Evolutionary conservation across 2,797 vertebrate species (phyloP).

Genomic region (Acipenser transmontanus): DNA sequence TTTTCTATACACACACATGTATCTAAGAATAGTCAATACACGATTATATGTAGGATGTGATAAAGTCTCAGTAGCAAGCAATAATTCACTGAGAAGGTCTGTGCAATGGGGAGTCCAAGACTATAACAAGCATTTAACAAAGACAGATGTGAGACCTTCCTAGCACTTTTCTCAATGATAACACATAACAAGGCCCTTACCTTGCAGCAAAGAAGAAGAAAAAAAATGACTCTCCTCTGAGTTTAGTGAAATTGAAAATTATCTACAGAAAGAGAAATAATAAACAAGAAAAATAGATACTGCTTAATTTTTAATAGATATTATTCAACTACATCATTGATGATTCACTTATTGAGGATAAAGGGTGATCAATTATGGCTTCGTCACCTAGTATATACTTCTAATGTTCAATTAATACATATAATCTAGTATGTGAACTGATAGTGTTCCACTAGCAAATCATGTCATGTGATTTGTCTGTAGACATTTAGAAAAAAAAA

Average conservation of each 20-base stretch:
- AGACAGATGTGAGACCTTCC: conserved; percentile 18
- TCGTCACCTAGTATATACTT: not conserved
- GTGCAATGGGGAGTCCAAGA: conserved; percentile 15
- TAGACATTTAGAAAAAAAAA: too few species aligned
- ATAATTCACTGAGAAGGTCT: conserved; percentile 15
- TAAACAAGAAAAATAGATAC: conserved; percentile 12
- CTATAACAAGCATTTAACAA: conserved; percentile 21
- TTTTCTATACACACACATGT: too few species aligned
- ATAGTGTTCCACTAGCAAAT: too few species aligned
- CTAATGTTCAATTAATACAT: too few species aligned
- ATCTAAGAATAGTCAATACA: too few species aligned
- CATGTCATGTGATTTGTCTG: too few species aligned
- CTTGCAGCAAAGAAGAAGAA: conserved; percentile 13
- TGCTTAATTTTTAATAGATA: conserved; percentile 12
- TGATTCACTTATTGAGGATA: not conserved
- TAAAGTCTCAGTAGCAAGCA: conserved; percentile 14
- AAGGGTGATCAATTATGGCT: not conserved
- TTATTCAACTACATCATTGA: not conserved
- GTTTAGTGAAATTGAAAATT: conserved; percentile 14
- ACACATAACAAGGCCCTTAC: conserved; percentile 4
- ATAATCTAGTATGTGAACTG: too few species aligned
- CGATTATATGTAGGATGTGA: too few species aligned
- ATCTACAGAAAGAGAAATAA: conserved; percentile 4
- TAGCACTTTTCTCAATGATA: conserved; percentile 13
- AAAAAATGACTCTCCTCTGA: conserved; percentile 14